Base-by-base conservation (phyloP, 2,113 vertebrate genomes). In the Alexandromys fortis region DNA sequence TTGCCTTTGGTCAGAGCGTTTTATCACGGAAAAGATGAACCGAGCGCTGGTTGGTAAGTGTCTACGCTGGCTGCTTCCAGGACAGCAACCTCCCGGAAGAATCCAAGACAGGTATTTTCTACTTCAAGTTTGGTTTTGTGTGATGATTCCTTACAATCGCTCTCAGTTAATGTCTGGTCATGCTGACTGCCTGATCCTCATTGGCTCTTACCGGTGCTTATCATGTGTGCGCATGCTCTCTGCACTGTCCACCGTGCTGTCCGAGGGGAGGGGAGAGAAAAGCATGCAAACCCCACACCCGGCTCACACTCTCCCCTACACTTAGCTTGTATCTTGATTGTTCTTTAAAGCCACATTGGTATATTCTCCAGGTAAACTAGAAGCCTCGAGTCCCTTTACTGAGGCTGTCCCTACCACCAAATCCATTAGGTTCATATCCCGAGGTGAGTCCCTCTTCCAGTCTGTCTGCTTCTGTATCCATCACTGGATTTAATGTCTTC, bases 361-460 rank as follows among this genome's bases (percentile, higher is more conserved):
- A 28, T 73, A 55, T 67, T 28, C 17, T 24, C 5, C 42, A 47
- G 55, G 3, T 91, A 63, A 91, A 76, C 26, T 63, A 67, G 45
- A 86, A 86, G 47, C 30, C 38, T 77, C 33, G 14, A 65, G n/a
- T 91, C 52, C 67, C 86, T 94, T 93, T 96, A 24, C 76, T 55
- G 61, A 95, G 55, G 3, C 47, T 91, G 16, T n/a, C n/a, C n/a
- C 33, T 30, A 58, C 73, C 35, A 33, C 75, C n/a, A 63, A 89
- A 33, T 38, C 38, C 75, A n/a, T 79, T 7, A 90, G 45, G 35
- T 58, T 91, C 55, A 30, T 47, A 67, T 35, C 45, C 75, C 33
- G 63, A n/a, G 65, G 83, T 85, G 94, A 86, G 24, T 24, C 70
- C 92, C 58, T 93, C 65, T 93, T 33, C 70, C 73, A 45, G 90